A percentile compares a stretch with the other conserved stretches of the same genome.
phyloP scores from a whole-genome alignment of 64 coral and sea anemone species.

The Stichodactyla helianthus region DNA sequence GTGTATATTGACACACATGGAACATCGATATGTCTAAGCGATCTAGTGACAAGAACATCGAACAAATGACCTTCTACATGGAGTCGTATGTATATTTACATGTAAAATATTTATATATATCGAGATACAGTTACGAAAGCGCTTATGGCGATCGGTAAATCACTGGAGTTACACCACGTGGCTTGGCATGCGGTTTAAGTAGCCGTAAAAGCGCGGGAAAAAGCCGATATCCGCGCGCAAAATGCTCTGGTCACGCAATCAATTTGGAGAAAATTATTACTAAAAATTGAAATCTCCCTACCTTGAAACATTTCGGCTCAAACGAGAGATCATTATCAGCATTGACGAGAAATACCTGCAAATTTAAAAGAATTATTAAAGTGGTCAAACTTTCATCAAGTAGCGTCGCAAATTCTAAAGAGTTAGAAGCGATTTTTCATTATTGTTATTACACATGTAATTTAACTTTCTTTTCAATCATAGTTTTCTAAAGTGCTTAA shows the following conservation, averaged over 20 bases:
- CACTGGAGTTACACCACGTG: not conserved
- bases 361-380: not conserved
- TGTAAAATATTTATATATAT: not conserved
- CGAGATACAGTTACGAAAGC: not conserved
- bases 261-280: not conserved
- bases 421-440: not conserved
- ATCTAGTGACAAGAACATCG: not conserved
- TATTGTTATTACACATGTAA: not conserved
- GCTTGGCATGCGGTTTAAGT: not conserved
- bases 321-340: not conserved
- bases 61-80: not conserved
- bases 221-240: not conserved
- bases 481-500: not conserved
- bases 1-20: not conserved
- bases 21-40: not conserved
- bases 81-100: not conserved
- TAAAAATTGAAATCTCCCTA: not conserved
- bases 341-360: not conserved
- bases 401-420: not conserved
- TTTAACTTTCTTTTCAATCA: not conserved
- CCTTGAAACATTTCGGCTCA: slow-evolving; percentile 12
- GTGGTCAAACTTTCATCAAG: not conserved
- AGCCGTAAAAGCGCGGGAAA: not conserved
- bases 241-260: not conserved
- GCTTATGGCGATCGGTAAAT: not conserved